phyloP scores from a whole-genome alignment of 2,113 vertebrate genomes.

The Trematomus loennbergii region DNA sequence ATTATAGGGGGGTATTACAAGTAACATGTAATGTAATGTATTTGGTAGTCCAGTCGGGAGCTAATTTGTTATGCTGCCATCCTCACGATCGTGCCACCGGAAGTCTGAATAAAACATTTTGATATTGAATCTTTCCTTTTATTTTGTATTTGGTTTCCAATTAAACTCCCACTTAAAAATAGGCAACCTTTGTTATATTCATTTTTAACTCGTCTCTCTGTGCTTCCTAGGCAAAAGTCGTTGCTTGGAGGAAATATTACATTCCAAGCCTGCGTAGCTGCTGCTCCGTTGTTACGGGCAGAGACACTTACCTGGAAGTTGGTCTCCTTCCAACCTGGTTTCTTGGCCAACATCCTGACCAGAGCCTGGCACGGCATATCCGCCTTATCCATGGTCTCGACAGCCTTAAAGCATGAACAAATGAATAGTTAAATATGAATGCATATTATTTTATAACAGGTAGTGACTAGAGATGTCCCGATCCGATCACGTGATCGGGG shows the following conservation, averaged over 20 bases:
- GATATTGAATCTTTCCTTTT: background rate
- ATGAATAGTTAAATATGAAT: background rate
- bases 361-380: conserved; percentile 97
- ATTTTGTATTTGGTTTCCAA: no score
- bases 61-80: no score
- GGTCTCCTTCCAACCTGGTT: conserved; percentile 99
- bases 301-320: conserved; percentile 93
- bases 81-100: no score
- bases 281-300: background rate
- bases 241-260: background rate
- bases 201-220: background rate
- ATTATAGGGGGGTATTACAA: no score
- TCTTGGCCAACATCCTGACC: conserved; percentile 97
- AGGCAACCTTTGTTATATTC: background rate
- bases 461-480: no score
- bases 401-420: conserved; percentile 82
- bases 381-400: conserved; percentile 92
- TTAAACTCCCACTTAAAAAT: background rate
- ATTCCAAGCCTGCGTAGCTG: background rate
- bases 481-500: no score
- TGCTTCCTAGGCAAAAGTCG: no score
- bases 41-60: no score
- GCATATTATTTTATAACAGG: background rate
- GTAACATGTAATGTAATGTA: no score
- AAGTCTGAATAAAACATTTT: no score